Evolutionary conservation across 2,888 invertebrate species (phyloP).

Genomic region (Girardia tigrina): DNA sequence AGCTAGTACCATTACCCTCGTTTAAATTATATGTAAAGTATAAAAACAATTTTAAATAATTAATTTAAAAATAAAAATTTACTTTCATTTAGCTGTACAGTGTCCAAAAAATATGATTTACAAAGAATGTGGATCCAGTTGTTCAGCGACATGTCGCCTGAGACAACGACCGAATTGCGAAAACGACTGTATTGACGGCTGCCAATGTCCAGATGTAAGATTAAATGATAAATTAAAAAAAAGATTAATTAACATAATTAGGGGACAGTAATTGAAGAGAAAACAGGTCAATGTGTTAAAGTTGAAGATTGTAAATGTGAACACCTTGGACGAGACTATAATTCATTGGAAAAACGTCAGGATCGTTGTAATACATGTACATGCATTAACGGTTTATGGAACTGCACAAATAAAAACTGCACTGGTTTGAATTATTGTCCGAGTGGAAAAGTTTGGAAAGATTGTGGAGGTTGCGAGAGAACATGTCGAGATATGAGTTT

Average conservation of each 20-base stretch:
- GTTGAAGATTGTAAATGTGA: slow-evolving; percentile 38
- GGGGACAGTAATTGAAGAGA: not conserved
- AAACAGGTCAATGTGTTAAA: slow-evolving; percentile 38
- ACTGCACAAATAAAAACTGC: slow-evolving; percentile 31
- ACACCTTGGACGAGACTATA: slow-evolving; percentile 37
- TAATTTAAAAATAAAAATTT: too few relatives aligned
- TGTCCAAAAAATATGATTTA: slow-evolving; percentile 31
- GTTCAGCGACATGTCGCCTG: slow-evolving; percentile 25
- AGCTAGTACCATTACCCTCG: too few relatives aligned
- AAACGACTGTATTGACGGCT: slow-evolving; percentile 36
- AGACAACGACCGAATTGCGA: slow-evolving; percentile 11
- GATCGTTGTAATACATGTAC: slow-evolving; percentile 38
- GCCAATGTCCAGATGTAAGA: slow-evolving; percentile 35
- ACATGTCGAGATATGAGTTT: slow-evolving; percentile 32
- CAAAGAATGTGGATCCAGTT: slow-evolving; percentile 35
- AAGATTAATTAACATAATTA: not conserved
- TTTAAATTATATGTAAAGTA: too few relatives aligned
- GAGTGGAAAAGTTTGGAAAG: slow-evolving; percentile 30
- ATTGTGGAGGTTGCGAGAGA: slow-evolving; percentile 32
- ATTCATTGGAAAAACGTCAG: slow-evolving; percentile 32
- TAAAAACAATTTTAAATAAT: too few relatives aligned
- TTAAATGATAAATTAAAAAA: not conserved
- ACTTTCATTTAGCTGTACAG: too few relatives aligned
- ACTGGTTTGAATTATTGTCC: slow-evolving; percentile 32
- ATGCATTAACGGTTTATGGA: slow-evolving; percentile 32